Conservation (phyloP, 2,888 invertebrate species). For the Thymelicus acteon region DNA sequence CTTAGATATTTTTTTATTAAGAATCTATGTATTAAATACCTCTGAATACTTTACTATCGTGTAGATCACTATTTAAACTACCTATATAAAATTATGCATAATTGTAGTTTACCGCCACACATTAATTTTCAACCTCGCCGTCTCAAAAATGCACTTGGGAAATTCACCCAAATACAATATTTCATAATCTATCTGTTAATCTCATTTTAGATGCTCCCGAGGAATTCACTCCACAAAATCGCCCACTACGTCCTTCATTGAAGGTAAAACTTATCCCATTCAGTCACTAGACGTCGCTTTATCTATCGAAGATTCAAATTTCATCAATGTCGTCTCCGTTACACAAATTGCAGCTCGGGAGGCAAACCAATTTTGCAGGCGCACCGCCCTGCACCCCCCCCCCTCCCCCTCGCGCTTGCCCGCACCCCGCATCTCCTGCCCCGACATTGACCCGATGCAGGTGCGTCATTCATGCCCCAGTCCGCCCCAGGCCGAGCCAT, state of each 20-base stretch:
- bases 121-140: no score
- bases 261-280: background rate
- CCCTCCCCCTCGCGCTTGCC: background rate
- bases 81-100: no score
- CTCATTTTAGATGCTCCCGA: no score
- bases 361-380: constrained; percentile 38
- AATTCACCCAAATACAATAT: no score
- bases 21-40: no score
- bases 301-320: constrained; percentile 28
- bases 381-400: constrained; percentile 16
- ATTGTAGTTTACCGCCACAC: no score
- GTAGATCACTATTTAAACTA: no score
- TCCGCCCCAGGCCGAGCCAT: constrained; percentile 18
- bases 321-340: constrained; percentile 33
- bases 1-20: no score
- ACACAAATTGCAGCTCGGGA: constrained; percentile 33
- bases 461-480: constrained; percentile 43
- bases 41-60: no score
- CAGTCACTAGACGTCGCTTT: background rate
- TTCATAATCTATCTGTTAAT: no score
- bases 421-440: constrained; percentile 17
- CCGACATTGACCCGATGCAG: constrained; percentile 44
- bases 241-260: background rate
- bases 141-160: no score
- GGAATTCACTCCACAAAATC: background rate